Percentiles rank a stretch among this genome's conserved stretches.
These are phyloP conservation scores for Acanthurus lineatus DNA, from an alignment of 2,797 vertebrate species.

Conservation along the genomic window DNA sequence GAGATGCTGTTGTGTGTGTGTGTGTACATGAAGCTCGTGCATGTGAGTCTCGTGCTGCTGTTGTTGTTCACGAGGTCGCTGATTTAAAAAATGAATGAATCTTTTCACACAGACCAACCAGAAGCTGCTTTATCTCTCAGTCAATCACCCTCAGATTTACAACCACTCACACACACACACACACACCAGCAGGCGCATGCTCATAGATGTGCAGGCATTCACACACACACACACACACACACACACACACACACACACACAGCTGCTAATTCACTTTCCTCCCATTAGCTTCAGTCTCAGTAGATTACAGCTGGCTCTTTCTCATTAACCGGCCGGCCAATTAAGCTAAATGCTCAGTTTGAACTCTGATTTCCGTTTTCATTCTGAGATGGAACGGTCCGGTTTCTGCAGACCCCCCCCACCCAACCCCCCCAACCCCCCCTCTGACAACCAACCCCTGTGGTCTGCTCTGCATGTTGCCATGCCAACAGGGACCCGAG, in stretches of 20 bases:
- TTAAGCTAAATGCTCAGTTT: conserved; percentile 48
- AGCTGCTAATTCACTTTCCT: conserved; percentile 16
- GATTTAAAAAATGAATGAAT: conserved; percentile 39
- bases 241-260: neutral
- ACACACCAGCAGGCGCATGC: conserved; percentile 11
- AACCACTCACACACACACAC: conserved; percentile 21
- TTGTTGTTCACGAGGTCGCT: conserved; percentile 7
- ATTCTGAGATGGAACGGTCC: conserved; percentile 53
- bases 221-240: conserved; percentile 15
- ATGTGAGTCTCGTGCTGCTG: conserved; percentile 7
- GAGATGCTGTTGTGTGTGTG: neutral
- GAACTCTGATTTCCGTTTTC: conserved; percentile 34
- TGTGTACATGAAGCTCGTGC: neutral
- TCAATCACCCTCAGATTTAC: conserved; percentile 49
- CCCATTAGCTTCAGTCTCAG: conserved; percentile 29
- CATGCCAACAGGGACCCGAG: conserved; percentile 73
- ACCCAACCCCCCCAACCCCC: neutral
- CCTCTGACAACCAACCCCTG: conserved; percentile 19
- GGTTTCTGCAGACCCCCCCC: no score
- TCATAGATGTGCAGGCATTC: conserved; percentile 28
- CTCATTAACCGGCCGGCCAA: conserved; percentile 59
- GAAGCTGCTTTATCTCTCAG: conserved; percentile 17
- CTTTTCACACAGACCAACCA: conserved; percentile 10
- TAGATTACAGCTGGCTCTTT: conserved; percentile 54
- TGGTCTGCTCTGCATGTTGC: conserved; percentile 72